Evolutionary conservation across 2,113 vertebrate genomes (phyloP).

Genomic region (Spilogale gracilis): DNA sequence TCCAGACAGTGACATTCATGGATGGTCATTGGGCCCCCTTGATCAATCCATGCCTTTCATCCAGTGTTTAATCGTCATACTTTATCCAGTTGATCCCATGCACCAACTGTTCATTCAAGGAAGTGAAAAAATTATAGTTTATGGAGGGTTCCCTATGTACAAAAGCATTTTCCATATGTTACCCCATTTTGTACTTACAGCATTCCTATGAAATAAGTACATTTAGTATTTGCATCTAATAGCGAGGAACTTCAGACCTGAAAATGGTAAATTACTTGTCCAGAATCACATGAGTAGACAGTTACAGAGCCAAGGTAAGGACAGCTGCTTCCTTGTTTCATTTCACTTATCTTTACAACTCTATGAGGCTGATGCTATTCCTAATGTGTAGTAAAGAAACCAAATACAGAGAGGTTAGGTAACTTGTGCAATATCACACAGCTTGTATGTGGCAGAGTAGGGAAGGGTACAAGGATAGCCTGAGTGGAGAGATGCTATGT

Average conservation of each 20-base stretch:
- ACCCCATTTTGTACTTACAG: not conserved
- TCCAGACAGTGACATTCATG: not conserved
- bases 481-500: not conserved
- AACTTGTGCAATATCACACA: not conserved
- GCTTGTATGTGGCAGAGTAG: not conserved
- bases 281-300: not conserved
- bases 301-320: not conserved
- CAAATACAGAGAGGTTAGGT: not conserved
- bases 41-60: not conserved
- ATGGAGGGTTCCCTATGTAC: not conserved
- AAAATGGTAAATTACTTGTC: not conserved
- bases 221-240: not conserved
- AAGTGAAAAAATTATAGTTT: not conserved
- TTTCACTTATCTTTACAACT: not conserved
- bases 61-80: not conserved
- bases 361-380: not conserved
- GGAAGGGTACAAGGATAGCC: not conserved
- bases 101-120: not conserved
- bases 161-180: not conserved
- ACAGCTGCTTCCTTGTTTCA: constrained; percentile 11
- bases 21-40: not conserved
- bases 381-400: not conserved
- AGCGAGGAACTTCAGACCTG: not conserved
- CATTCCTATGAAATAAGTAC: not conserved
- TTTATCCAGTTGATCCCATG: not conserved